A percentile compares a stretch with the other conserved stretches of the same genome.
phyloP scores from a whole-genome alignment of 1,140 invertebrate genomes.

The Aporrectodea caliginosa region DNA sequence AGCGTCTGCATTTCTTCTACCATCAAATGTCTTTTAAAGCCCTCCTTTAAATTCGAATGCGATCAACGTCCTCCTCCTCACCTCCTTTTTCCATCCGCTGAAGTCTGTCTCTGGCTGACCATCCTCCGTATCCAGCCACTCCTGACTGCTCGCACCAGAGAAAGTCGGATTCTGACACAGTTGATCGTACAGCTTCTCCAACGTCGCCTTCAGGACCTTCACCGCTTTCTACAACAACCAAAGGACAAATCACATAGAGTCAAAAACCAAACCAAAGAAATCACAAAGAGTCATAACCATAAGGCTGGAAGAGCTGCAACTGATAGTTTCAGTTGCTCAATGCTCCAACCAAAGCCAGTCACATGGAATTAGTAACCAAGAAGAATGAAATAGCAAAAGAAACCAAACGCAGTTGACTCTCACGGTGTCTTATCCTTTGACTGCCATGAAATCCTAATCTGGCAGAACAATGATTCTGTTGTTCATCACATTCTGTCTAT shows the following conservation, averaged over 20 bases:
- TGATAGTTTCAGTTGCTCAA: too few species aligned
- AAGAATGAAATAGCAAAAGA: neutral
- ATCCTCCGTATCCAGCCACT: constrained; percentile 39
- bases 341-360: too few species aligned
- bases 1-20: too few species aligned
- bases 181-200: constrained; percentile 67
- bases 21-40: too few species aligned
- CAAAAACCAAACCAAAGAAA: too few species aligned
- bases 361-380: neutral
- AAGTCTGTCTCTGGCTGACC: constrained; percentile 65
- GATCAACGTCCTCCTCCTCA: neutral
- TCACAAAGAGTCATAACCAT: too few species aligned
- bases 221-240: constrained; percentile 64
- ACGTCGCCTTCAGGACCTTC: constrained; percentile 68
- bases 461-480: too few species aligned
- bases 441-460: too few species aligned
- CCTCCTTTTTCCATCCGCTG: constrained; percentile 68
- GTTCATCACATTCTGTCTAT: too few species aligned
- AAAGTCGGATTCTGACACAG: constrained; percentile 44
- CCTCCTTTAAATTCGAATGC: too few species aligned
- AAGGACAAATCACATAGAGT: constrained; percentile 17
- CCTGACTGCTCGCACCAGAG: constrained; percentile 15
- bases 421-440: too few species aligned
- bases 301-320: too few species aligned
- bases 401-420: neutral